Conservation (phyloP, 2,888 invertebrate genomes). For the Sepioteuthis lessoniana region DNA sequence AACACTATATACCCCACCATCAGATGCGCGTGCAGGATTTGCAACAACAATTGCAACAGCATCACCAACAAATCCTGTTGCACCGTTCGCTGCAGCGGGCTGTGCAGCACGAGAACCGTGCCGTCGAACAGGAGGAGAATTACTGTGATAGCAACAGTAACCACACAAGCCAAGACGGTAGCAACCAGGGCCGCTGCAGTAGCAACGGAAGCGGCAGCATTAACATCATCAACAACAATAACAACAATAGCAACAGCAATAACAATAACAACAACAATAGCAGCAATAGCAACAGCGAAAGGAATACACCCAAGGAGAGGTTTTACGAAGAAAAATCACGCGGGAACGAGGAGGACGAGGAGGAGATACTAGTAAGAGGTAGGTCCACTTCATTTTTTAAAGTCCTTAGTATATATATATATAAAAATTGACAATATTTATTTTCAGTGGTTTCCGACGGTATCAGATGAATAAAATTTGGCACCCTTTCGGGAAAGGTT, state of each 20-base stretch:
- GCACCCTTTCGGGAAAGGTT: too few relatives aligned
- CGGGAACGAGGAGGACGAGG: neutral
- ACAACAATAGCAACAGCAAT: neutral
- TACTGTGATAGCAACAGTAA: neutral
- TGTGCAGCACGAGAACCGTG: neutral
- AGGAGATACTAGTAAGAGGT: neutral
- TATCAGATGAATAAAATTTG: too few relatives aligned
- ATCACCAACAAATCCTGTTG: neutral
- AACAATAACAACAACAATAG: neutral
- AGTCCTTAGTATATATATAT: too few relatives aligned
- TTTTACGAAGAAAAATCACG: neutral
- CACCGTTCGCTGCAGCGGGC: neutral
- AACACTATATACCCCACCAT: neutral
- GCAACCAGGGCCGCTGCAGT: neutral
- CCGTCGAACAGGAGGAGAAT: neutral
- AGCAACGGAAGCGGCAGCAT: neutral
- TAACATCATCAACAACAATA: neutral
- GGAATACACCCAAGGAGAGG: neutral
- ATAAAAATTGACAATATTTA: too few relatives aligned
- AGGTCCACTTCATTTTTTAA: neutral
- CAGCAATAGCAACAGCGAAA: neutral
- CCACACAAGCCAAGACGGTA: neutral
- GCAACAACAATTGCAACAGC: neutral
- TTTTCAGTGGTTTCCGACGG: too few relatives aligned
- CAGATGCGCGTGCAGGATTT: neutral